Percentiles rank a stretch among this genome's conserved stretches.
These are phyloP conservation scores for Myotis yumanensis DNA, from an alignment of 2,113 vertebrate genomes.

Conservation along the genomic window DNA sequence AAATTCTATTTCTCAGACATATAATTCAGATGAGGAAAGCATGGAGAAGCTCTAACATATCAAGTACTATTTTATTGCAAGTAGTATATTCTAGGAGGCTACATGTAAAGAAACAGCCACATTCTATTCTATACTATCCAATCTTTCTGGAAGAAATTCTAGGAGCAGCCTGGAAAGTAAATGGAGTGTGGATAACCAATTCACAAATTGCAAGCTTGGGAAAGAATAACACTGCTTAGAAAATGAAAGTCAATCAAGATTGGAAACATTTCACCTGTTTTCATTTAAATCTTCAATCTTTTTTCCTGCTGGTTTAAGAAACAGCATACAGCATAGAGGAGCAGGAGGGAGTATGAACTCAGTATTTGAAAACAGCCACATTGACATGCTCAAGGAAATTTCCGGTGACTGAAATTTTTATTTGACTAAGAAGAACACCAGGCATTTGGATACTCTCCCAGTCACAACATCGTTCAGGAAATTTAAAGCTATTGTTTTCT, in stretches of 20 bases:
- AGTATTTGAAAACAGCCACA: conserved; percentile 28
- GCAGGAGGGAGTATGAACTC: background rate
- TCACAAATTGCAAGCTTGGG: conserved; percentile 65
- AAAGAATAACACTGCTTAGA: conserved; percentile 62
- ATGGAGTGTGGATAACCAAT: conserved; percentile 69
- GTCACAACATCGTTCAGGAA: background rate
- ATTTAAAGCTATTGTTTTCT: background rate
- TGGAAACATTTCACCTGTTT: conserved; percentile 58
- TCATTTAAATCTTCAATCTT: conserved; percentile 60
- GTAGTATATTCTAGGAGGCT: conserved; percentile 7
- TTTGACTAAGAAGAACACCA: conserved; percentile 42
- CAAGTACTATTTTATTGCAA: conserved; percentile 22
- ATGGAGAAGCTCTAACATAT: background rate
- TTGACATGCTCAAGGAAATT: background rate
- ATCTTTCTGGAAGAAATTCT: conserved; percentile 50
- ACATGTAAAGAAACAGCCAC: background rate
- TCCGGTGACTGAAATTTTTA: conserved; percentile 53
- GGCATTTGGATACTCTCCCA: conserved; percentile 3
- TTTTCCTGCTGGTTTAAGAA: conserved; percentile 44
- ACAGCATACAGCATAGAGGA: conserved; percentile 4
- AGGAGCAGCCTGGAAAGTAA: conserved; percentile 62
- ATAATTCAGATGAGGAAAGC: background rate
- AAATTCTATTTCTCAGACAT: background rate
- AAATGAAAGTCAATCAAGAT: conserved; percentile 67
- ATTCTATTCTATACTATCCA: background rate